These are phyloP conservation scores for Caranx melampygus DNA, from an alignment of 2,113 vertebrate species.

Conservation along the genomic window DNA sequence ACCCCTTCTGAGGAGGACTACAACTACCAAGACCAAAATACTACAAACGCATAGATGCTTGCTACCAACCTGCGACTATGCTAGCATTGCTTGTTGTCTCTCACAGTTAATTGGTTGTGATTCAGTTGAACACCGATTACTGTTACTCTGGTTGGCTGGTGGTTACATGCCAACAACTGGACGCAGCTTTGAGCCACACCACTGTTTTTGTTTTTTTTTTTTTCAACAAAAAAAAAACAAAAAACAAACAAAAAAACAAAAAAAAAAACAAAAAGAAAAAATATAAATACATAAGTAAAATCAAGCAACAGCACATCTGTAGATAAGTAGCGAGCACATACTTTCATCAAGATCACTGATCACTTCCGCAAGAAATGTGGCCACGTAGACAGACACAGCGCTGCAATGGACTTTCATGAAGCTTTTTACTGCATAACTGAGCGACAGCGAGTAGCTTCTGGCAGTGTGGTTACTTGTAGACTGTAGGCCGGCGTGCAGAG, in stretches of 20 bases:
- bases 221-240: background rate
- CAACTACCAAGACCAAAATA: slow-evolving; percentile 64
- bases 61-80: slow-evolving; percentile 72
- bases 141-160: background rate
- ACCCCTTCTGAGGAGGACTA: slow-evolving; percentile 53
- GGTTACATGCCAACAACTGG: background rate
- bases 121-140: slow-evolving; percentile 6
- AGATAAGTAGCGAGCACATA: slow-evolving; percentile 69
- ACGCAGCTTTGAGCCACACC: background rate
- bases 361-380: slow-evolving; percentile 66
- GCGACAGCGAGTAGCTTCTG: slow-evolving; percentile 36
- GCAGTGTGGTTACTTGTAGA: slow-evolving; percentile 5
- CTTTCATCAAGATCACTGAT: slow-evolving; percentile 50
- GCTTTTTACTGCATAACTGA: slow-evolving; percentile 39
- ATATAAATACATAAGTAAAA: background rate
- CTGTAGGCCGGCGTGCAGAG: slow-evolving; percentile 1
- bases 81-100: slow-evolving; percentile 46
- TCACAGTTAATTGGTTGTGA: background rate
- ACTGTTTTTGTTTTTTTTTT: background rate
- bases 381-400: slow-evolving; percentile 52
- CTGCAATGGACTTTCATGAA: slow-evolving; percentile 55
- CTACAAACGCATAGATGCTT: slow-evolving; percentile 68
- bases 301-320: slow-evolving; percentile 57
- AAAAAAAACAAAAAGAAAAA: no score
- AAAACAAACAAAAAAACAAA: no score